phyloP scores from a whole-genome alignment of 2,888 invertebrate species.

The Drosophila nigricruria region DNA sequence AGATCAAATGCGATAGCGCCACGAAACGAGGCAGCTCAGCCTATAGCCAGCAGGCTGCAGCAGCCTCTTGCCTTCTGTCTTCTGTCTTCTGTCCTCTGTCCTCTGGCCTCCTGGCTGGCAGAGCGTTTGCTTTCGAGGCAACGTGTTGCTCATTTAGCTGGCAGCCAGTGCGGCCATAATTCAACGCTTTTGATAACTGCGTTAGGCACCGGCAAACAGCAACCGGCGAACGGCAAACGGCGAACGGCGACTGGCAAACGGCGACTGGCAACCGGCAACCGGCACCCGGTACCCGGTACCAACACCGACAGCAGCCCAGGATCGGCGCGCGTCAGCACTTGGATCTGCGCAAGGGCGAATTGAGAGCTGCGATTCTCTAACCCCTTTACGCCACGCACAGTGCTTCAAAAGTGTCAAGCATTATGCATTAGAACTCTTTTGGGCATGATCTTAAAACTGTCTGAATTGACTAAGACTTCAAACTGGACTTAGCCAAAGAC shows the following conservation, averaged over 20 bases:
- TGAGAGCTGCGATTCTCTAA: slow-evolving; percentile 23
- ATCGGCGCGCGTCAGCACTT: slow-evolving; percentile 77
- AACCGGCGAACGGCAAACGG: slow-evolving; percentile 11
- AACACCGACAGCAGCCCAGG: slow-evolving; percentile 48
- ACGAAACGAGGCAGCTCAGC: slow-evolving; percentile 69
- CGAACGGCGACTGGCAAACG: slow-evolving; percentile 29
- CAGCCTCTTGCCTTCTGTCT: neutral
- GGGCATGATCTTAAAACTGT: neutral
- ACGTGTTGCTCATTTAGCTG: slow-evolving; percentile 76
- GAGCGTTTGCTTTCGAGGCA: slow-evolving; percentile 23
- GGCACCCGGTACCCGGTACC: slow-evolving; percentile 25
- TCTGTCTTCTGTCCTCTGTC: neutral
- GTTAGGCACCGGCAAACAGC: slow-evolving; percentile 57
- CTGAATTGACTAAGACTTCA: too few relatives aligned
- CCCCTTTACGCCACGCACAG: slow-evolving; percentile 31
- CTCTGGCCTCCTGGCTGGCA: slow-evolving; percentile 3
- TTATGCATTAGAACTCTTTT: neutral
- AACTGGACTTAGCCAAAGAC: neutral
- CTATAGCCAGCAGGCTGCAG: slow-evolving; percentile 26
- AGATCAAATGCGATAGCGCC: slow-evolving; percentile 84
- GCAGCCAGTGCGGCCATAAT: slow-evolving; percentile 79
- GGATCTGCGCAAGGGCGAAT: slow-evolving; percentile 51
- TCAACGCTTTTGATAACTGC: slow-evolving; percentile 82
- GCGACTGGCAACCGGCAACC: slow-evolving; percentile 14
- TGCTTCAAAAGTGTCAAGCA: slow-evolving; percentile 14